Evolutionary conservation across 2,888 invertebrate genomes (phyloP).

Genomic region (Galeruca laticollis): DNA sequence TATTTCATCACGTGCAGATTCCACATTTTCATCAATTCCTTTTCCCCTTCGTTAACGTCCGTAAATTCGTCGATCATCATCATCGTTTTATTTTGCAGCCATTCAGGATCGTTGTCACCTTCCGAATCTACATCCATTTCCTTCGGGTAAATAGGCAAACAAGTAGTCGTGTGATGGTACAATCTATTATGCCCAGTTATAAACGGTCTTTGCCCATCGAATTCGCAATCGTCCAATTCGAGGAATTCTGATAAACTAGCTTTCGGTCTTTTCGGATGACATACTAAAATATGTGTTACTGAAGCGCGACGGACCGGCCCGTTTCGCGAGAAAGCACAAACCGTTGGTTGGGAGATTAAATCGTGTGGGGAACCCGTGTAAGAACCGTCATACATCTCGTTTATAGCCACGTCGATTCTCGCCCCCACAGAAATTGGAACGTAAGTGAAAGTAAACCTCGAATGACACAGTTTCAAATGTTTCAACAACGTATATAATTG

Average conservation of each 20-base stretch:
- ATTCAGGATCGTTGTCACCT: constrained; percentile 93
- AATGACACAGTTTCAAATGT: constrained; percentile 93
- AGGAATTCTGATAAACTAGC: constrained; percentile 89
- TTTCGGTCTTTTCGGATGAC: constrained; percentile 75
- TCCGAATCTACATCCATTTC: constrained; percentile 95
- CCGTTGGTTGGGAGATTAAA: constrained; percentile 80
- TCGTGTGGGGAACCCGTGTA: constrained; percentile 95
- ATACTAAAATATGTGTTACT: constrained; percentile 84
- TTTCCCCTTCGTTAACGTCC: constrained; percentile 97
- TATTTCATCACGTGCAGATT: constrained; percentile 96
- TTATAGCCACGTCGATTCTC: constrained; percentile 94
- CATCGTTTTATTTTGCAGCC: constrained; percentile 93
- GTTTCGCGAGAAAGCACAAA: constrained; percentile 76
- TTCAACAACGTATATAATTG: constrained; percentile 90
- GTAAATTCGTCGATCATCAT: constrained; percentile 99
- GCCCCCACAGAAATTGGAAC: constrained; percentile 82
- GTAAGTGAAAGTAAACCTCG: constrained; percentile 93
- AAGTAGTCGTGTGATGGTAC: constrained; percentile 95
- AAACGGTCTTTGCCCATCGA: constrained; percentile 87
- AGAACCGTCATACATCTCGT: constrained; percentile 94
- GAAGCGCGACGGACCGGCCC: constrained; percentile 81
- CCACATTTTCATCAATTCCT: constrained; percentile 99
- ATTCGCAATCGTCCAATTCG: constrained; percentile 87
- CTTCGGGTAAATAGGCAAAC: constrained; percentile 93
- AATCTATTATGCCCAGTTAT: constrained; percentile 77